phyloP scores from a whole-genome alignment of 2,888 invertebrate genomes.

The Onchidella celtica region DNA sequence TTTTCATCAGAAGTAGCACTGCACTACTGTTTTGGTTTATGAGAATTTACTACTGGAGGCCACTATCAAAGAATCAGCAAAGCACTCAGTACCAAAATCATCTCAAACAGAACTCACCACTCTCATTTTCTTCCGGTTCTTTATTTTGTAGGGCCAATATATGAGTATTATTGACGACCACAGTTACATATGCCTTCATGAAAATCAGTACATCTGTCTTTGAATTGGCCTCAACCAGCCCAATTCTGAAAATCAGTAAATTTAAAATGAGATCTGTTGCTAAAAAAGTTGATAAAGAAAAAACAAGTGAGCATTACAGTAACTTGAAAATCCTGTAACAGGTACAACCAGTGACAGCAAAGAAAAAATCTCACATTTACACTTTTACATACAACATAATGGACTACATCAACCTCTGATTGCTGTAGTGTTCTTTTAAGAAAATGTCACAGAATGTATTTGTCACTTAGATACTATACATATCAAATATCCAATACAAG shows the following conservation, averaged over 20 bases:
- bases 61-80: too few relatives aligned
- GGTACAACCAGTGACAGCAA: not conserved
- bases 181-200: slow-evolving; percentile 46
- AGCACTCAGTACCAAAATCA: too few relatives aligned
- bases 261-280: not conserved
- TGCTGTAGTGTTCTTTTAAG: too few relatives aligned
- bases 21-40: too few relatives aligned
- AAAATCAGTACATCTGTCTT: slow-evolving; percentile 48
- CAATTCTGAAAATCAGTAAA: slow-evolving; percentile 24
- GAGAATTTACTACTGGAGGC: too few relatives aligned
- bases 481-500: too few relatives aligned
- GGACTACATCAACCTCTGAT: too few relatives aligned
- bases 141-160: slow-evolving; percentile 47
- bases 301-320: not conserved
- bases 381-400: too few relatives aligned
- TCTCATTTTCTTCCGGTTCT: slow-evolving; percentile 41
- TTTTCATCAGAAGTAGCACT: too few relatives aligned
- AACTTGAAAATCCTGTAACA: not conserved
- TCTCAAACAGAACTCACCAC: slow-evolving; percentile 45
- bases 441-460: too few relatives aligned
- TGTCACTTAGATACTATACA: too few relatives aligned
- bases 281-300: too few relatives aligned
- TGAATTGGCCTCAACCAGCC: slow-evolving; percentile 39
- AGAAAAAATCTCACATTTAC: not conserved
- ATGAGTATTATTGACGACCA: slow-evolving; percentile 34